Conservation (phyloP, 2,797 vertebrate species). For the Acanthis flammea region DNA sequence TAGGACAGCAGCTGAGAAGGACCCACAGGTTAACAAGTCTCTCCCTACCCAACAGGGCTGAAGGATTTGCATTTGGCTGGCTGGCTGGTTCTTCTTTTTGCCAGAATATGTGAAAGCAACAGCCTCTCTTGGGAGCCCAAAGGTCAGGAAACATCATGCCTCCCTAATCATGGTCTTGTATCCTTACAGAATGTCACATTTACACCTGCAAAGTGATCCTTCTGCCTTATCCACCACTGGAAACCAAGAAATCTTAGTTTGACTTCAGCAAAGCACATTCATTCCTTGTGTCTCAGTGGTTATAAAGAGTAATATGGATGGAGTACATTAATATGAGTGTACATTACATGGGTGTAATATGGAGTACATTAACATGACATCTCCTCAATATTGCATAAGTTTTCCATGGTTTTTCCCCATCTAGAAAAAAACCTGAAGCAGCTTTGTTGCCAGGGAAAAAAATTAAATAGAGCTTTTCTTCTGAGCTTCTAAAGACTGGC, state of each 20-base stretch:
- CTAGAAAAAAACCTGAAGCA: not conserved
- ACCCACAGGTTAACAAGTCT: not conserved
- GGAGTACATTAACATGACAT: not conserved
- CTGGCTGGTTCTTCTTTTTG: not conserved
- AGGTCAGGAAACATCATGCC: not conserved
- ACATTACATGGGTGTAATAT: no score
- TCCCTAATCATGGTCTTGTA: rapidly evolving
- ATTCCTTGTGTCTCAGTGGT: not conserved
- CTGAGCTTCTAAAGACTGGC: not conserved
- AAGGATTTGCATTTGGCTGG: not conserved
- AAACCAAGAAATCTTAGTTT: not conserved
- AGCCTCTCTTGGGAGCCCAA: not conserved
- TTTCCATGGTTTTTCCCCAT: not conserved
- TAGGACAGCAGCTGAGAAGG: not conserved
- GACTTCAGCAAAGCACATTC: not conserved
- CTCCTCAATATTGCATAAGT: not conserved
- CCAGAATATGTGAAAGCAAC: not conserved
- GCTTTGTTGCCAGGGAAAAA: not conserved
- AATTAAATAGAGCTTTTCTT: not conserved
- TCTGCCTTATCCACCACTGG: not conserved
- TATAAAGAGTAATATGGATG: not conserved
- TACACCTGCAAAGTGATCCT: not conserved
- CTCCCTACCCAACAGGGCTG: not conserved
- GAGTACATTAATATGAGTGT: not conserved
- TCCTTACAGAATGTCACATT: not conserved